These are phyloP conservation scores for Acleris laterana DNA, from an alignment of 2,888 invertebrate species.

Conservation along the genomic window DNA sequence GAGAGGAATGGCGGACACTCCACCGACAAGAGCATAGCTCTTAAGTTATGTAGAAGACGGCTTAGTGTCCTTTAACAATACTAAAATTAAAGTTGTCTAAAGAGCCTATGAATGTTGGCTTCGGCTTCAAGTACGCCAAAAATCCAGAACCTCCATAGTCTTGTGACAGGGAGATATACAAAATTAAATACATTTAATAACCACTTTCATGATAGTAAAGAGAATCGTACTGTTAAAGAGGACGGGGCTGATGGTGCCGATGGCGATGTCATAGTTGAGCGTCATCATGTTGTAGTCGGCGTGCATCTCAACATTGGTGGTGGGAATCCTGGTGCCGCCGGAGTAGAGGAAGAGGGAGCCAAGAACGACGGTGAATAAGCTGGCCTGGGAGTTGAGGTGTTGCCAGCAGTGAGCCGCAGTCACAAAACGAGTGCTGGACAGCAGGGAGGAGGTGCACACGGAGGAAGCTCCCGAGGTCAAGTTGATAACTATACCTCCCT, in stretches of 20 bases:
- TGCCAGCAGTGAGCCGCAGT: constrained; percentile 57
- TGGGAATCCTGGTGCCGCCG: constrained; percentile 48
- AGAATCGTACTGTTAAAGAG: constrained; percentile 39
- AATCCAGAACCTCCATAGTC: no score
- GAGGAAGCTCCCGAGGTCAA: constrained; percentile 45
- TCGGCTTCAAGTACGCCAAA: no score
- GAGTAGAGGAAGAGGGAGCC: constrained; percentile 46
- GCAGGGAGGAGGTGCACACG: constrained; percentile 51
- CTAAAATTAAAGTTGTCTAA: no score
- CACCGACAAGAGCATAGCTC: no score
- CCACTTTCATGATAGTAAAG: no score
- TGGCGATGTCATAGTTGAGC: constrained; percentile 52
- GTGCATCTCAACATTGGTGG: constrained; percentile 48
- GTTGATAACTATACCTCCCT: constrained; percentile 51
- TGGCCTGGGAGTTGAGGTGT: constrained; percentile 42
- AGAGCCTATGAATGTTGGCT: no score
- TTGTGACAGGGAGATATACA: no score
- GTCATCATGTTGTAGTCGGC: constrained; percentile 41
- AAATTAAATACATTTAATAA: no score
- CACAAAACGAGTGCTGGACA: constrained; percentile 46
- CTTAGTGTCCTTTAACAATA: no score
- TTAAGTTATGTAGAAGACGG: no score
- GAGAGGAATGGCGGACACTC: no score
- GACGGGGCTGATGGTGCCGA: constrained; percentile 23
- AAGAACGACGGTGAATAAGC: constrained; percentile 48